phyloP scores from a whole-genome alignment of 2,113 vertebrate genomes.

The Amphiprion percula region DNA sequence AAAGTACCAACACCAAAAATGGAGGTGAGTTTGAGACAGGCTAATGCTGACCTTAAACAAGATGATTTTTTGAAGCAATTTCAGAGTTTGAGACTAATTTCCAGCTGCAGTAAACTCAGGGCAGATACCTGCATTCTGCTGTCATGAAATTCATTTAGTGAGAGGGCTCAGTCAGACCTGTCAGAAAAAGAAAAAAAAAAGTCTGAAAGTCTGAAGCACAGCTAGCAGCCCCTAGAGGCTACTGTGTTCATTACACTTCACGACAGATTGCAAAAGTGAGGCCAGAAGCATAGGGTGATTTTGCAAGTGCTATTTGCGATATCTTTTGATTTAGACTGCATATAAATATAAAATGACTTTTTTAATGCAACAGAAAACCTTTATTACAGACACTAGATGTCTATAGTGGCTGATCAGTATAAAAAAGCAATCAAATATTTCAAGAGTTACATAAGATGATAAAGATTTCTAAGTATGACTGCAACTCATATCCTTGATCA shows the following conservation, averaged over 20 bases:
- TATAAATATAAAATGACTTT: too few relatives aligned
- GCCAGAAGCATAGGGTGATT: too few relatives aligned
- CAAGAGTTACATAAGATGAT: too few relatives aligned
- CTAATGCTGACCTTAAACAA: conserved; percentile 21
- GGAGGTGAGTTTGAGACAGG: conserved; percentile 8
- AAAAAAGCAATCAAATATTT: too few relatives aligned
- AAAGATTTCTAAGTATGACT: too few relatives aligned
- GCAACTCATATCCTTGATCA: too few relatives aligned
- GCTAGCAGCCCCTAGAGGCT: neutral
- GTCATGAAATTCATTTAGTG: neutral
- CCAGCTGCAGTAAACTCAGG: neutral
- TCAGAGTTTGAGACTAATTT: conserved; percentile 6
- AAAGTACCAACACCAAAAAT: conserved; percentile 23
- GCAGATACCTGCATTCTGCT: neutral
- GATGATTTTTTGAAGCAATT: conserved; percentile 20
- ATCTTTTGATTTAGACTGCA: too few relatives aligned
- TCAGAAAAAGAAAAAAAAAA: neutral
- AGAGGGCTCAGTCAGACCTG: neutral
- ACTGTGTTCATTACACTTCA: neutral
- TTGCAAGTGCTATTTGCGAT: too few relatives aligned
- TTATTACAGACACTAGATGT: too few relatives aligned
- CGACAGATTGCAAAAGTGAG: neutral
- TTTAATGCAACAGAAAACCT: too few relatives aligned
- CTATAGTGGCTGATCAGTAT: too few relatives aligned
- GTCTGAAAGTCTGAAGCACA: neutral